Conservation (phyloP, 2,113 vertebrate species). For the Gymnobelideus leadbeateri region DNA sequence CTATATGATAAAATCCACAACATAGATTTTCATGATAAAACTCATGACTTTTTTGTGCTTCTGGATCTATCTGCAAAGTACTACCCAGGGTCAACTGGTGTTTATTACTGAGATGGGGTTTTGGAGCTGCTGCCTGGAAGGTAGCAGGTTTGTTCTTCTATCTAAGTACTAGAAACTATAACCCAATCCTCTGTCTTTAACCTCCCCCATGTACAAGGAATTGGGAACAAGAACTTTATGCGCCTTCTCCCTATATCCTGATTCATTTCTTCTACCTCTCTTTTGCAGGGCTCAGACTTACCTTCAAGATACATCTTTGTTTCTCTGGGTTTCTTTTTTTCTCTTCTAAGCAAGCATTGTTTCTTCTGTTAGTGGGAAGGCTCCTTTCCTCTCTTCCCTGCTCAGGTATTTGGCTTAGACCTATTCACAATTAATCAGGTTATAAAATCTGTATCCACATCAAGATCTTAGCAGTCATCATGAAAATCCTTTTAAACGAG, state of each 20-base stretch:
- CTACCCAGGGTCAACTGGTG: not conserved
- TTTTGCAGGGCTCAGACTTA: not conserved
- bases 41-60: not conserved
- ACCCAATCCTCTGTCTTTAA: not conserved
- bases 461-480: not conserved
- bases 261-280: not conserved
- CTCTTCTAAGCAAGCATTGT: not conserved
- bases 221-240: not conserved
- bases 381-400: not conserved
- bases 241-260: not conserved
- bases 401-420: not conserved
- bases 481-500: not conserved
- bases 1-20: not conserved
- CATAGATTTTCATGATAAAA: not conserved
- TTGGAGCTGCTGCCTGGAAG: not conserved
- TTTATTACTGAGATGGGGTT: not conserved
- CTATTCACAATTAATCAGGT: not conserved
- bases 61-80: not conserved
- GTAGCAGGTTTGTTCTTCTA: not conserved
- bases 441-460: not conserved
- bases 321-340: not conserved
- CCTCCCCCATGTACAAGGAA: not conserved
- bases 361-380: not conserved
- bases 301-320: not conserved
- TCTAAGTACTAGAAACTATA: not conserved